phyloP scores from a whole-genome alignment of 2,797 vertebrate genomes.

The Acanthopagrus latus region DNA sequence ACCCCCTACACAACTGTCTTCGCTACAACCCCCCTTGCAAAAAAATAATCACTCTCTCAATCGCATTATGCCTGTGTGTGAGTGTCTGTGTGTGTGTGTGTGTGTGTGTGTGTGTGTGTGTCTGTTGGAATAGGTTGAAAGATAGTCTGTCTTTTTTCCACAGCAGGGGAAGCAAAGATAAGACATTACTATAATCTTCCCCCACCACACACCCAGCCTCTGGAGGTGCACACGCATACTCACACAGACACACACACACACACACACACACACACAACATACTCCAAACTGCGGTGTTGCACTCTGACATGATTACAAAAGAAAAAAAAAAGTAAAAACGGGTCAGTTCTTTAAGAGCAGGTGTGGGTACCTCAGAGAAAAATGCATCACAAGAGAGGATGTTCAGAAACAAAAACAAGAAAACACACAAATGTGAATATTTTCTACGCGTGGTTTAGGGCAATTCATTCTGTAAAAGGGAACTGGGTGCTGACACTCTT shows the following conservation, averaged over 20 bases:
- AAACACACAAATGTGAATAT: neutral
- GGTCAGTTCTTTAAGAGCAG: constrained; percentile 54
- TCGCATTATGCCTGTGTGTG: constrained; percentile 6
- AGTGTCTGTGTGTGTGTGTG: constrained; percentile 14
- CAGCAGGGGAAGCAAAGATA: constrained; percentile 69
- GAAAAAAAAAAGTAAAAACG: constrained; percentile 8
- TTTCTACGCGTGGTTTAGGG: neutral
- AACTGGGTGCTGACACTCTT: neutral
- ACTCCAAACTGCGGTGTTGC: constrained; percentile 25
- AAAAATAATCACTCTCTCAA: constrained; percentile 52
- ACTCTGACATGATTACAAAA: constrained; percentile 32
- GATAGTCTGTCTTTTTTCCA: constrained; percentile 53
- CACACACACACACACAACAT: constrained; percentile 6
- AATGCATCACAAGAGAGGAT: neutral
- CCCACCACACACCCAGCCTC: constrained; percentile 47
- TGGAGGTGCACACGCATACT: constrained; percentile 41
- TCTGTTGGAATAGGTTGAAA: constrained; percentile 49
- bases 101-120: constrained; percentile 5
- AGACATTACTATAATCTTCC: constrained; percentile 69
- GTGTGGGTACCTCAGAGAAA: constrained; percentile 38
- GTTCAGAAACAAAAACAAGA: neutral
- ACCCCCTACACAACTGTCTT: constrained; percentile 48
- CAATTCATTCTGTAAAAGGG: neutral
- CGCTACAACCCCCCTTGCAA: constrained; percentile 19
- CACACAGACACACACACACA: neutral